Base-by-base conservation (phyloP, 2,888 invertebrate species). In the Prosopocoilus inquinatus region DNA sequence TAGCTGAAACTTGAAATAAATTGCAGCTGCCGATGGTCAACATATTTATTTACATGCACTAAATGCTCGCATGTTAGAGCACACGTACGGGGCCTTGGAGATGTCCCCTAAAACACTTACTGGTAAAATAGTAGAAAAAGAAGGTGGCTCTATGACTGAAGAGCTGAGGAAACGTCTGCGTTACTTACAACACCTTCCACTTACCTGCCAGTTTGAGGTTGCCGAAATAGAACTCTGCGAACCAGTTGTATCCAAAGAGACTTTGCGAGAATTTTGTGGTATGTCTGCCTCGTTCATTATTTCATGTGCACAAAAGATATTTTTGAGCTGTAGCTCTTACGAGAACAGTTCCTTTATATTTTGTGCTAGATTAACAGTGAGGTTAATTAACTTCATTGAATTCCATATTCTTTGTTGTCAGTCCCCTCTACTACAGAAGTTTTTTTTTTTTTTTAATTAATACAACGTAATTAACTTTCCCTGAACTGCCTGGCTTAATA, bases 21-120 rank as follows among this genome's bases (percentile, higher is more conserved):
- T 80, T 78, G 64, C 76, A 91, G 94, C 94, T 62, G 83, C 84
- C 41, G 94, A 95, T 75, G 96, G 96, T 0, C 96, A 96, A 75
- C 91, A 94, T 74, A 85, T 96, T 51, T 98, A 92, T 76, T 79
- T 97, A 58, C 91, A 96, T 76, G 89, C 92, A 9, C 77, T 97
- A 67, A 97, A 97, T 75, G 89, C 92, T 7, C 89, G 90, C 57
- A 91, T 96, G 85, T 76, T 98, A 66, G 90, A 91, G 69, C 85
- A 87, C 54, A 88, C 91, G 54, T 96, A 94, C 80, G 94, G 94
- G 5, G 83, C 84, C 5, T 78, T 96, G 55, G 89, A 90, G 54
- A 80, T 85, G 51, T 89, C 91, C 50, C 96, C 97, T 39, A 81
- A 78, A 13, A 69, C 81, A 2, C 82, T 97, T 50, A 82, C 80